These are phyloP conservation scores for Microcebus jonahi DNA, from an alignment of 2,113 vertebrate species.

Conservation along the genomic window DNA sequence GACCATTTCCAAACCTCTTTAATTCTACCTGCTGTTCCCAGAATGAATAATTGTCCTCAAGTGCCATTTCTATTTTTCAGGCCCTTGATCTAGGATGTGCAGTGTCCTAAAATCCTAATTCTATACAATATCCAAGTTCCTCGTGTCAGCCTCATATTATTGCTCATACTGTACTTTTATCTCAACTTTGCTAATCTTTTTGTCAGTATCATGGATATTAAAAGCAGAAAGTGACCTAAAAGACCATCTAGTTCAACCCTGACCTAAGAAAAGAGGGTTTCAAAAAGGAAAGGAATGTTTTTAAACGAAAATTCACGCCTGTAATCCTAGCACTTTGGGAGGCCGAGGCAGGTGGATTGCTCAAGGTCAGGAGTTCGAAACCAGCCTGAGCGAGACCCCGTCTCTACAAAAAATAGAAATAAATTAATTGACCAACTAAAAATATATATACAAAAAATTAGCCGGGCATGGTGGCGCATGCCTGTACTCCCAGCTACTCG, in stretches of 20 bases:
- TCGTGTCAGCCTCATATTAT: neutral
- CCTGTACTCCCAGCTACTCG: too few species aligned
- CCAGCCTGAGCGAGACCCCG: too few species aligned
- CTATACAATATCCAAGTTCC: neutral
- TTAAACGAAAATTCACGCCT: neutral
- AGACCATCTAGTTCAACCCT: neutral
- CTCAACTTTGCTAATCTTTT: neutral
- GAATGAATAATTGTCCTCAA: neutral
- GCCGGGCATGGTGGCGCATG: too few species aligned
- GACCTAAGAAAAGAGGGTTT: neutral
- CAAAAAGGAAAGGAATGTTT: neutral
- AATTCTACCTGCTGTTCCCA: neutral
- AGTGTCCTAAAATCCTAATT: conserved; percentile 13
- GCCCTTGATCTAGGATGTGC: neutral
- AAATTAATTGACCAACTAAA: too few species aligned
- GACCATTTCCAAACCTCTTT: neutral
- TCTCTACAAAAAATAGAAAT: too few species aligned
- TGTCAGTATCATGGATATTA: neutral
- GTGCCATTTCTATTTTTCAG: neutral
- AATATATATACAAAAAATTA: too few species aligned
- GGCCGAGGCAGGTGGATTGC: too few species aligned
- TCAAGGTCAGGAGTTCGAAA: too few species aligned
- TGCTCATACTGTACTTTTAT: neutral
- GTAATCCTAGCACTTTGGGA: too few species aligned
- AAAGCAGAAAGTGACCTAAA: neutral